A percentile compares a stretch with the other conserved stretches of the same genome.
Evolutionary conservation across 2,113 vertebrate species (phyloP).

Genomic region (Struthidea cinerea): DNA sequence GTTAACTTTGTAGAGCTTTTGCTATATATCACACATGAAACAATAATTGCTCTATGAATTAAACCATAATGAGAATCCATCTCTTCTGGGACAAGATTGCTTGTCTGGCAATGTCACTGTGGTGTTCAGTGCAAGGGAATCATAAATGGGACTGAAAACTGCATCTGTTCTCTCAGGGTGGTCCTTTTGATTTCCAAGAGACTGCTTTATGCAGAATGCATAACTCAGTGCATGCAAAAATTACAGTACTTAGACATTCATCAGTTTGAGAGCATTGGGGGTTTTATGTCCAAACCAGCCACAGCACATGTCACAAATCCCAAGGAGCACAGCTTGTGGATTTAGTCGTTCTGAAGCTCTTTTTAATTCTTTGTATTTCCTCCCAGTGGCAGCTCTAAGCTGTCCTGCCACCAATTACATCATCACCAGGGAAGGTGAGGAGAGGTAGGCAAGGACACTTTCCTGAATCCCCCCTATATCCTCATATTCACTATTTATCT

Average conservation of each 20-base stretch:
- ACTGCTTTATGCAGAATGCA: background rate
- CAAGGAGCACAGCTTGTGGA: background rate
- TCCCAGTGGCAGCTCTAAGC: background rate
- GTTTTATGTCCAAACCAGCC: background rate
- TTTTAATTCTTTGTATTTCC: background rate
- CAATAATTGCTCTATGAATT: background rate
- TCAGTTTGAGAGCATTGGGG: background rate
- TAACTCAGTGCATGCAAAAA: background rate
- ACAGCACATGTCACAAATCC: background rate
- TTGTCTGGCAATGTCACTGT: background rate
- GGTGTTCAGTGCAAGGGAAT: background rate
- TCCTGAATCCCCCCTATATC: background rate
- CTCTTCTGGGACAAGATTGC: background rate
- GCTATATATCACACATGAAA: background rate
- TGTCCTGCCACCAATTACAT: background rate
- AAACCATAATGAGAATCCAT: background rate
- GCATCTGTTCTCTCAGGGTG: background rate
- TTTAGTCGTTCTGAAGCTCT: background rate
- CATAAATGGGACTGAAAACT: background rate
- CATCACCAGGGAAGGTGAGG: background rate
- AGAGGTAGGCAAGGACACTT: background rate
- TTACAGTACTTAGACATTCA: background rate
- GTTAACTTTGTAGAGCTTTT: background rate
- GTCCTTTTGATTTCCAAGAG: background rate
- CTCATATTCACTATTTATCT: background rate